Base-by-base conservation (phyloP, 1,140 invertebrate genomes). In the Akabosia matsudoensis region DNA sequence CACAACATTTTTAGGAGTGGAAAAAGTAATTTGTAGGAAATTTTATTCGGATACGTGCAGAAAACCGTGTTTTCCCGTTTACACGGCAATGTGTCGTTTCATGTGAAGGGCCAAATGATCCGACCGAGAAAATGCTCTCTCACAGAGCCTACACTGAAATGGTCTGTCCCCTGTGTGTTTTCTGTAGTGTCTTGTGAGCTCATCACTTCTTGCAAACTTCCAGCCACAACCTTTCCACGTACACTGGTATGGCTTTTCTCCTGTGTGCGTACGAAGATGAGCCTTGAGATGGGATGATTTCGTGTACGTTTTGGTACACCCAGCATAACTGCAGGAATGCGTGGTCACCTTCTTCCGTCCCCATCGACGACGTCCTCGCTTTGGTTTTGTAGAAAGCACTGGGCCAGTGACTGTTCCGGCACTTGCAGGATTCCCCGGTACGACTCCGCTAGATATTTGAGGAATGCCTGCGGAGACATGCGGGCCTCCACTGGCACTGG, bases 241-340 rank as follows among this genome's bases (percentile, higher is more conserved):
- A 67, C 80, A 82, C 33, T 80, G 79, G 64, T 80, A 82, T 18
- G 80, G 80, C 73, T 82, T 82, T 70, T 82, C 81, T 0, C 88
- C 89, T 86, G 89, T 90, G 83, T 90, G 89, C 33, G 88, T 90
- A 73, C 90, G 85, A 2, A 92, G 85, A 84, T 93, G 92, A 1
- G 92, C 91, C 82, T 92, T 92, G 10, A 93, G 85, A 84, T 93
- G 92, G 1, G 91, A 92, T 70, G 91, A 92, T 84, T 93, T 93
- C 22, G 91, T 91, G 84, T 93, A 93, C 56, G 91, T 89, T 84
- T 93, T 93, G 73, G 88, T 87, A 84, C 92, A 93, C 13, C 90
- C 90, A 4, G 87, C 85, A 82, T 91, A 90, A 78, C 89, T 88
- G 84, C 92, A 93, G 79, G 89, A 88, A 83, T 90, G 88, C 67